Base-by-base conservation (phyloP, 2,113 vertebrate species). In the Pelvicachromis taeniatus region DNA sequence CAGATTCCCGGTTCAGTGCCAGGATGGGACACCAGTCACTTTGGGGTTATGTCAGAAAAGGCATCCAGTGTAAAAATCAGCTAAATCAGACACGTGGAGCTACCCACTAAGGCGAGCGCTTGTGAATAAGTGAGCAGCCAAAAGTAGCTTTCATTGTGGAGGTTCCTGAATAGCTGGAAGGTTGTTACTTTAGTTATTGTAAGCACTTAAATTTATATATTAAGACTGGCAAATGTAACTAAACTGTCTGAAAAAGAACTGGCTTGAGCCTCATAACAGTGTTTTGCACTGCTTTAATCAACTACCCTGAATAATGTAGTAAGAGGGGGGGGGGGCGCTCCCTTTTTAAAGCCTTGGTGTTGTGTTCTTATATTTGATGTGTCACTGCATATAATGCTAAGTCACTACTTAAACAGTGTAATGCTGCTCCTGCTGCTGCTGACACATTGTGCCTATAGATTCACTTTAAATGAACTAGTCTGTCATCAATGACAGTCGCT, bases 101-200 rank as follows among this genome's bases (percentile, higher is more conserved):
- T 40, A 65, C n/a, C n/a, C 61, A 40, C 21, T 6, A 40, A 1
- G 4, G 35, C 12, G 0, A 65, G 0, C 1, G 12, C 61, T 65
- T 0, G 35, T 65, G 61, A 65, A 65, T 65, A 65, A 65, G 4
- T 23, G 12, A 40, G 35, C 35, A 65, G 61, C 61, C 2, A 1
- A 65, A 65, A 2, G 61, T 40, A 65, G 61, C 61, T 65, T 65
- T 40, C 7, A 40, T 65, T 14, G 35, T 23, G 61, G 35, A 23
- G 35, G n/a, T n/a, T 65, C 35, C n/a, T 40, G 61, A 65, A 40
- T 40, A 65, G 35, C 9, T 65, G 61, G 11, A 40, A 23, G 35
- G 35, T 23, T 40, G 35, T 40, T 65, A 65, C n/a, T 40, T 65
- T 40, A 65, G n/a, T 40, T 40, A 65, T 65, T 65, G 4, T 4